Base-by-base conservation (phyloP, 92 coral and sea anemone species). In the Pocillopora meandrina region DNA sequence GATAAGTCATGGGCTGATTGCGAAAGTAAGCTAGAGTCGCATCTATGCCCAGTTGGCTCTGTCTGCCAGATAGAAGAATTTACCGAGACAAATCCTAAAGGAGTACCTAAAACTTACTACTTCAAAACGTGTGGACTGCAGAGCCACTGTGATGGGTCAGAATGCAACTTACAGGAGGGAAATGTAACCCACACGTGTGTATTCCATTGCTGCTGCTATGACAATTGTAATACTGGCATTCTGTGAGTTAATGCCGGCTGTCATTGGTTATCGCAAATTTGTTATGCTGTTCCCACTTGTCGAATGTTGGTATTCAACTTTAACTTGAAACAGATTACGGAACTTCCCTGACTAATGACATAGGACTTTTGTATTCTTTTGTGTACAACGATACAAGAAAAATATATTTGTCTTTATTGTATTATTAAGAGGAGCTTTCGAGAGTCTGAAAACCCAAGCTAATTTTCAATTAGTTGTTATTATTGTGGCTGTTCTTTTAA, bases 151-250 rank as follows among this genome's bases (percentile, higher is more conserved):
- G 20, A 74, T 34, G 62, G 23, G 55, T 9, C 34, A 13, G 1
- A 9, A 5, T 74, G 78, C 6, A 68, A 66, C 21, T 0, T 21
- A 0, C 4, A 19, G 17, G 6, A 55, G 2, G 10, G 36, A 23
- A 2, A 20, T 0, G 2, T 36, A 20, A 23, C 11, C 17, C 2
- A 12, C 6, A 7, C 47, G 10, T 74, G 78, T 19, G 26, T 13
- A 56, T 2, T 20, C 2, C 2, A 56, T 14, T 74, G 78, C 35
- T 74, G 78, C 16, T 74, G 78, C 10, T 35, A 74, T 19, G 78
- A 74, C 78, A 55, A 74, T 62, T 74, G 78, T 57, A 74, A 74
- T n/a, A 58, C n/a, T 4, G 78, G 78, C 5, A 55, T 74, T 56
- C 36, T 12, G 17, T 23, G n/a, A 55, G 56, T 15, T 58, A 12